Percentiles rank a stretch among this genome's conserved stretches.
These are phyloP conservation scores for Phymastichus coffea DNA, from an alignment of 1,140 invertebrate genomes.

Conservation along the genomic window DNA sequence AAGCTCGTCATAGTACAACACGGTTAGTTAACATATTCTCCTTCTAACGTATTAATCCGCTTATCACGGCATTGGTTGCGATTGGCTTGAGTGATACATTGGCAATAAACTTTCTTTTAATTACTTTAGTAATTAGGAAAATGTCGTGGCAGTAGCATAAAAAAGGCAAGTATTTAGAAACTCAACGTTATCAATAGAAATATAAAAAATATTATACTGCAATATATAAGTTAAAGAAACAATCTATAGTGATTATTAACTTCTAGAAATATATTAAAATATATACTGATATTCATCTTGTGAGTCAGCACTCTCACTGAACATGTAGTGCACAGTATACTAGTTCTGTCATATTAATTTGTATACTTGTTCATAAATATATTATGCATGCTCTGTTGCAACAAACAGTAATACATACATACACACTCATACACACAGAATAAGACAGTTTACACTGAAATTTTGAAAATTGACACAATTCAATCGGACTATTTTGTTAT, in stretches of 20 bases:
- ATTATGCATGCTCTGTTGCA: conserved; percentile 25
- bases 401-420: conserved; percentile 21
- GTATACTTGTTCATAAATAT: conserved; percentile 15
- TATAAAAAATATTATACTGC: too few species aligned
- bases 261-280: neutral
- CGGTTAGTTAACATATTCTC: neutral
- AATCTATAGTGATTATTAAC: neutral
- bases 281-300: conserved; percentile 10
- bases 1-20: neutral
- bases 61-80: neutral
- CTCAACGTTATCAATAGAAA: neutral
- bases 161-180: neutral
- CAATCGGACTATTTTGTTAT: conserved; percentile 23
- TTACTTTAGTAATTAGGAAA: conserved; percentile 6
- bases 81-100: conserved; percentile 7
- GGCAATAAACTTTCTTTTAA: neutral
- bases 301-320: neutral
- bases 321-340: too few species aligned
- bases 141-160: neutral
- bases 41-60: conserved; percentile 2
- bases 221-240: too few species aligned
- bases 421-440: too few species aligned
- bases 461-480: conserved; percentile 24
- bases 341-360: conserved; percentile 21
- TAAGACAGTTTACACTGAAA: conserved; percentile 17